These are phyloP conservation scores for Brachystomella parvula DNA, from an alignment of 1,140 invertebrate genomes.

Conservation along the genomic window DNA sequence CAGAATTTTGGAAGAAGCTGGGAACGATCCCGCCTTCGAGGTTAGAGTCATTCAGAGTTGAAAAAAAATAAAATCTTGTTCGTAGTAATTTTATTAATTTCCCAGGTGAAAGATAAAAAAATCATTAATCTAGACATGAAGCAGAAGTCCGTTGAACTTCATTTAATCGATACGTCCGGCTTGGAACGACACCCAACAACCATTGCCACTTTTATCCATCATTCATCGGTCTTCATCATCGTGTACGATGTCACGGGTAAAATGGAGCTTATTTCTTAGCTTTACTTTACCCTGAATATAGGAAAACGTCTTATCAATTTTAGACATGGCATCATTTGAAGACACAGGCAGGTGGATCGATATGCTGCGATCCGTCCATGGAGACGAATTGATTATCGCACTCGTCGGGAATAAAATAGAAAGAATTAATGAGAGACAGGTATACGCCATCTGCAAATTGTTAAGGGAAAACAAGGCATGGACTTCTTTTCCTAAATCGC, in stretches of 20 bases:
- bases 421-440: not conserved
- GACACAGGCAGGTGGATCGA: not conserved
- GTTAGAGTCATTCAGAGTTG: not conserved
- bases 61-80: not conserved
- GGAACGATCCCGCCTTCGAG: not conserved
- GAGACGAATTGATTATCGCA: not conserved
- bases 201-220: not conserved
- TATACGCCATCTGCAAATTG: too few species aligned
- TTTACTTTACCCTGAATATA: not conserved
- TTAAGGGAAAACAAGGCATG: too few species aligned
- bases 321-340: not conserved
- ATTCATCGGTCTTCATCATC: constrained; percentile 1
- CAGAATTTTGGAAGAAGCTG: not conserved
- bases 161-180: constrained; percentile 7
- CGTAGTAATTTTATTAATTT: not conserved
- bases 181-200: not conserved
- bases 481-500: too few species aligned
- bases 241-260: constrained; percentile 9
- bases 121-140: not conserved
- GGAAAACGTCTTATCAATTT: not conserved
- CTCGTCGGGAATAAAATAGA: constrained; percentile 10
- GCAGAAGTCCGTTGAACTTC: not conserved
- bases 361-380: constrained; percentile 1
- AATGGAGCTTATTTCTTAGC: not conserved
- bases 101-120: not conserved